Evolutionary conservation across 2,888 invertebrate genomes (phyloP), one percentile per base, ranked within the genome.

Genomic region (Linnaemya vulpina): DNA sequence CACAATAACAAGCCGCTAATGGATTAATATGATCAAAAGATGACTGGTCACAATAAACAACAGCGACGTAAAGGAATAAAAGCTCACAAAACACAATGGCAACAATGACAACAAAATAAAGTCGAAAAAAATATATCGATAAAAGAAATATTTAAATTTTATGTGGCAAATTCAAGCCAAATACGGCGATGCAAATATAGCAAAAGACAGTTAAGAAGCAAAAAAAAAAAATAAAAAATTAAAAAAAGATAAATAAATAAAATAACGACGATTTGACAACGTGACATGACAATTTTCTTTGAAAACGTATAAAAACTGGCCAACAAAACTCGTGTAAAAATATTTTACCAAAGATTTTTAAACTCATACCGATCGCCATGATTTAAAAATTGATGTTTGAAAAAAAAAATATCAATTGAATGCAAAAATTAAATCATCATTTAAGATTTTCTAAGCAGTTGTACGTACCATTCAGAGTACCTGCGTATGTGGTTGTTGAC

Each of bases 261-360:
- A 79, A 58, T 77, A 82, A 71, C 75, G 58, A 65, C 20, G 63
- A 75, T 71, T 70, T 85, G 85, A 85, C 85, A 85, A 82, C 85
- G 85, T 85, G 85, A 85, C 85, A 82, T 43, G 82, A 85, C 85
- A 82, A 75, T 85, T 81, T 85, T 75, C 67, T 60, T 60, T 40
- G 38, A 67, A 80, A 80, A 25, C 22, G 35, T 58, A 46, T 67
- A 20, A 46, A 63, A 25, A 35, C n/a, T 67, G 49, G 10, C 67
- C 3, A n/a, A 46, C 17, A 30, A 60, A 58, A 46, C 17, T 17
- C 46, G 8, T 30, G 43, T 46, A 60, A 46, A 71, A 30, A 71
- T 43, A 46, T 58, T 17, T 8, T 58, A 15, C 43, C n/a, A 22
- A 82, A 71, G 65, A 30, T 13, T 43, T 46, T 17, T 7, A 2